Conservation (phyloP, 1,140 invertebrate species). For the Ceratosolen fusciceps region DNA sequence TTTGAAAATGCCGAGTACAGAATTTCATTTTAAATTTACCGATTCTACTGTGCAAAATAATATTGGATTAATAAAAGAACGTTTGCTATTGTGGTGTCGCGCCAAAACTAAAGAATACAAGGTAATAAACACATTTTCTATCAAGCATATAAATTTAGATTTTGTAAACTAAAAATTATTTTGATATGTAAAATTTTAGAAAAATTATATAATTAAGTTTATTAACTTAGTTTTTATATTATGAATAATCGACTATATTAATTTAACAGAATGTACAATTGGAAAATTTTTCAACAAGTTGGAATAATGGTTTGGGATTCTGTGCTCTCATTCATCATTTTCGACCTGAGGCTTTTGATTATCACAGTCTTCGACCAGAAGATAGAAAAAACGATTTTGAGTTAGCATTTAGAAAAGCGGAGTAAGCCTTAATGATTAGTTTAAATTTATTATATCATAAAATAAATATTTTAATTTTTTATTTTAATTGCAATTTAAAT, state of each 20-base stretch:
- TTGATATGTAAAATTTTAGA: too few relatives aligned
- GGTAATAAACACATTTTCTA: constrained; percentile 76
- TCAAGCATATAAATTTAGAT: too few relatives aligned
- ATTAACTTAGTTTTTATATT: background rate
- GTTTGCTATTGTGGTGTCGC: constrained; percentile 95
- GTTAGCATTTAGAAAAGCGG: constrained; percentile 95
- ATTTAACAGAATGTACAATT: constrained; percentile 88
- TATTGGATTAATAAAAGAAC: constrained; percentile 94
- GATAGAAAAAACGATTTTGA: constrained; percentile 92
- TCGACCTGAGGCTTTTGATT: constrained; percentile 96
- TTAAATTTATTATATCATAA: background rate
- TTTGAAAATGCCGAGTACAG: constrained; percentile 66
- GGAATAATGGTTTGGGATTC: constrained; percentile 96
- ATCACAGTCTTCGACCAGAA: constrained; percentile 86
- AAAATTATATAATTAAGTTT: too few relatives aligned
- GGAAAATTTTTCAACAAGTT: constrained; percentile 96
- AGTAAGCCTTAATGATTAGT: constrained; percentile 80
- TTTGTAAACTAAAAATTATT: too few relatives aligned
- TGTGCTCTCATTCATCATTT: constrained; percentile 97
- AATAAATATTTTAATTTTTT: too few relatives aligned
- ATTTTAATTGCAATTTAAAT: too few relatives aligned
- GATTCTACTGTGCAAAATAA: constrained; percentile 87
- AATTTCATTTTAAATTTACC: constrained; percentile 86
- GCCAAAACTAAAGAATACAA: constrained; percentile 96
- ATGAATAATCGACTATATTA: background rate